These are phyloP conservation scores for Atherinosoma microstoma DNA, from an alignment of 2,797 vertebrate species.

Conservation along the genomic window DNA sequence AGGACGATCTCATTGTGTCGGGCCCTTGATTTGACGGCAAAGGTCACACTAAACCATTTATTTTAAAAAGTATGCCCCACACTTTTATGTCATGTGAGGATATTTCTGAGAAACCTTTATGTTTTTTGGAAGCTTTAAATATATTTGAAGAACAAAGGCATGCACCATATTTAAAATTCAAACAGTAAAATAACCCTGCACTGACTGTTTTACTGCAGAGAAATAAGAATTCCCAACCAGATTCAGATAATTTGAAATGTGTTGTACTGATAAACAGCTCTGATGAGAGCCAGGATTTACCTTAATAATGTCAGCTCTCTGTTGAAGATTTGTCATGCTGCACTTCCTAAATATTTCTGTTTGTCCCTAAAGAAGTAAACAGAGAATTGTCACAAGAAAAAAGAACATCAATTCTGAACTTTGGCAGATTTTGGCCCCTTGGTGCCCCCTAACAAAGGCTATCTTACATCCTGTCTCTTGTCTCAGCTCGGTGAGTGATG, in stretches of 20 bases:
- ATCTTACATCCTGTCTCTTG: too few species aligned
- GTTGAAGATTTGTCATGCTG: neutral
- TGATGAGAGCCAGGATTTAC: neutral
- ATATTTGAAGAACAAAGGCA: too few species aligned
- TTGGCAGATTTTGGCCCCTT: too few species aligned
- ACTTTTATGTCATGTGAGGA: neutral
- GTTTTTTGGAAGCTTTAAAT: neutral
- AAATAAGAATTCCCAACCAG: neutral
- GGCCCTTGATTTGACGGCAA: constrained; percentile 53
- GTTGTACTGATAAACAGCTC: neutral
- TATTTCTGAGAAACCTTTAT: neutral
- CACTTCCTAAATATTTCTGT: neutral
- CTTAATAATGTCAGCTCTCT: neutral
- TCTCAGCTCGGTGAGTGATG: too few species aligned
- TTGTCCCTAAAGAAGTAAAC: neutral
- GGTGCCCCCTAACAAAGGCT: too few species aligned
- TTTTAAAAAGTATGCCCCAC: constrained; percentile 13
- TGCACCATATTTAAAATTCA: neutral
- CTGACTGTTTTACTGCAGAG: neutral
- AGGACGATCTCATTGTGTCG: constrained; percentile 42
- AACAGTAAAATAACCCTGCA: neutral
- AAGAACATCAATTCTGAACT: too few species aligned
- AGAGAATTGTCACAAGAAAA: neutral
- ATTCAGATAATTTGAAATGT: neutral
- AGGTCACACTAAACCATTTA: constrained; percentile 31